phyloP scores from a whole-genome alignment of 30 jellyfish, hydroid and myxozoan species.

The Phacellophora camtschatica region DNA sequence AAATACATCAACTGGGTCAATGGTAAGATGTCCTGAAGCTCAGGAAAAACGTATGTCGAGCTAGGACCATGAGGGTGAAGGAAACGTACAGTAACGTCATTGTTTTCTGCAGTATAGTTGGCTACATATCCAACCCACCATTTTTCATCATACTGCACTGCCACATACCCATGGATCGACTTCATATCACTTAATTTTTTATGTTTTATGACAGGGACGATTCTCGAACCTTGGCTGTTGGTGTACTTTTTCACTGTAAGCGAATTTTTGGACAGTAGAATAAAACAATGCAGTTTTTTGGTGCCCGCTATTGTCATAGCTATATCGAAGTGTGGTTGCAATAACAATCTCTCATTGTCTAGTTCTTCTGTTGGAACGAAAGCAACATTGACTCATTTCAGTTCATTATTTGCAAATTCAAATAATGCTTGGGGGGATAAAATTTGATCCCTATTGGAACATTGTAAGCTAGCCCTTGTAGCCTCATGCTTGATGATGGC shows the following conservation, averaged over 20 bases:
- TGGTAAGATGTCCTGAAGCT: neutral
- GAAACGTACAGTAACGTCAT: slow-evolving; percentile 1
- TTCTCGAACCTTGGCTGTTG: neutral
- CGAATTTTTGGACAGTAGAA: neutral
- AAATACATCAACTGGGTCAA: neutral
- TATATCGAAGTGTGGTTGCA: neutral
- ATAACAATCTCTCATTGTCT: neutral
- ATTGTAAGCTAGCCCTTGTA: slow-evolving; percentile 32
- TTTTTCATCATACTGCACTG: neutral
- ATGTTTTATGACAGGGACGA: neutral
- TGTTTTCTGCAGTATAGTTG: neutral
- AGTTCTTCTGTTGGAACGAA: neutral
- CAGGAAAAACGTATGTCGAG: slow-evolving; percentile 2
- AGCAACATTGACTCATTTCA: neutral
- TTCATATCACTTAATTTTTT: neutral
- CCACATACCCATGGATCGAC: neutral
- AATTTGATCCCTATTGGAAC: slow-evolving; percentile 3
- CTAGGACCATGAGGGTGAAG: slow-evolving; percentile 36
- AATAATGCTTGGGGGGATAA: neutral
- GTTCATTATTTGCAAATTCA: neutral
- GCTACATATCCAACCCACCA: slow-evolving; percentile 49
- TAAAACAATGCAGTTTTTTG: neutral
- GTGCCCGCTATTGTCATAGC: slow-evolving; percentile 40
- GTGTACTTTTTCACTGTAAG: neutral
- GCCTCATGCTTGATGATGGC: slow-evolving; percentile 45